Conservation (phyloP, 1,140 invertebrate species). For the Saccostrea glomerata region DNA sequence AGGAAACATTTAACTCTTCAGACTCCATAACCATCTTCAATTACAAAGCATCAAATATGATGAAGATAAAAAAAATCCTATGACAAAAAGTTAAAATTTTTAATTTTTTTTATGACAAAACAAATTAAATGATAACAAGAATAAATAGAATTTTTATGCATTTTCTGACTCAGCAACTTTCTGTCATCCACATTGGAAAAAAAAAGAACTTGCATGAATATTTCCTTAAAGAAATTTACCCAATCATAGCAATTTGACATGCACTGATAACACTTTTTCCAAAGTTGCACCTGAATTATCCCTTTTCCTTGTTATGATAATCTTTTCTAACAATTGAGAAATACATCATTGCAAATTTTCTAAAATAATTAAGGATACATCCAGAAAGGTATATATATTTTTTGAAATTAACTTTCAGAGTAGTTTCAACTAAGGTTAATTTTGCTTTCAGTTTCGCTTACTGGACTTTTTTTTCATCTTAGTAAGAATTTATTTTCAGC, state of each 20-base stretch:
- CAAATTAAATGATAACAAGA: not conserved
- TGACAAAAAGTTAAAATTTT: slow-evolving; percentile 1
- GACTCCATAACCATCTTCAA: slow-evolving; percentile 21
- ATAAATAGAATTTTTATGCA: slow-evolving; percentile 1
- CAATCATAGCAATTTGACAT: not conserved
- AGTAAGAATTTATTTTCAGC: no score
- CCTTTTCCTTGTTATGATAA: no score
- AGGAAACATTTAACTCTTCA: slow-evolving; percentile 10
- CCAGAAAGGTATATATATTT: no score
- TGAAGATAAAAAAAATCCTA: not conserved
- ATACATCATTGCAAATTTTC: no score
- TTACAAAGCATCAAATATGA: slow-evolving; percentile 21
- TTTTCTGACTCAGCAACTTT: not conserved
- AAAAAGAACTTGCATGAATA: not conserved
- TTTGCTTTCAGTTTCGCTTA: no score
- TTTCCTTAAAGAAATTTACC: not conserved
- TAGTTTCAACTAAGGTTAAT: no score
- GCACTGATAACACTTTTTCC: no score
- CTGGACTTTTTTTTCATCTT: no score
- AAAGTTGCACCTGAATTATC: no score
- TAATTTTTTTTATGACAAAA: not conserved
- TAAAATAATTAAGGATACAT: no score
- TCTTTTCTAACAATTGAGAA: no score
- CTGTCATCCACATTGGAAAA: not conserved
- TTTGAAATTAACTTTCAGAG: no score